Evolutionary conservation across 2,888 invertebrate species (phyloP).

Genomic region (Lucinisca nassula): DNA sequence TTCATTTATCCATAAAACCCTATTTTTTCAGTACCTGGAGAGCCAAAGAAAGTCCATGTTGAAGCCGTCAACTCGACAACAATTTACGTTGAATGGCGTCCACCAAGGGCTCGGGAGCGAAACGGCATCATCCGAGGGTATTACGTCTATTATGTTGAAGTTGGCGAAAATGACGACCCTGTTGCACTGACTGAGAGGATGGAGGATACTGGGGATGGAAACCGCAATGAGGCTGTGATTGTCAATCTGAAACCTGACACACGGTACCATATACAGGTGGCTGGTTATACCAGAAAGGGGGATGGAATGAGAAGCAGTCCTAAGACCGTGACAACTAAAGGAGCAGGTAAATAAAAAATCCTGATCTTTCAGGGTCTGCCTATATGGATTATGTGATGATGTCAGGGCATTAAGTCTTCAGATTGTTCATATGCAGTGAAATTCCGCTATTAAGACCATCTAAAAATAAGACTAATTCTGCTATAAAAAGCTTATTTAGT

Average conservation of each 20-base stretch:
- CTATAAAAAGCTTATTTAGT: no score
- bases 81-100: constrained; percentile 97
- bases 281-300: constrained; percentile 98
- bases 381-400: no score
- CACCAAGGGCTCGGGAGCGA: constrained; percentile 96
- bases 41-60: constrained; percentile 97
- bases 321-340: constrained; percentile 93
- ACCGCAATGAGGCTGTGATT: constrained; percentile 93
- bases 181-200: constrained; percentile 88
- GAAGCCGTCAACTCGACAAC: constrained; percentile 98
- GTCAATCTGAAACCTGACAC: constrained; percentile 98
- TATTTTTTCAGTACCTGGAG: constrained; percentile 98
- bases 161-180: constrained; percentile 77
- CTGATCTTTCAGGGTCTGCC: no score
- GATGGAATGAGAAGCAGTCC: constrained; percentile 97
- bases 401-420: no score
- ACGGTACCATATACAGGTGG: constrained; percentile 95
- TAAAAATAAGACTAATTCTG: no score
- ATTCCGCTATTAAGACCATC: no score
- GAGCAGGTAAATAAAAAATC: constrained; percentile 85
- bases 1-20: no score
- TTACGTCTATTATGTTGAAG: constrained; percentile 91
- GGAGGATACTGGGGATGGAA: constrained; percentile 95
- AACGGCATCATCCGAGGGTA: constrained; percentile 99
- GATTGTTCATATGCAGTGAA: no score